Conservation (phyloP, 2,888 invertebrate species). For the Poecilus cupreus region DNA sequence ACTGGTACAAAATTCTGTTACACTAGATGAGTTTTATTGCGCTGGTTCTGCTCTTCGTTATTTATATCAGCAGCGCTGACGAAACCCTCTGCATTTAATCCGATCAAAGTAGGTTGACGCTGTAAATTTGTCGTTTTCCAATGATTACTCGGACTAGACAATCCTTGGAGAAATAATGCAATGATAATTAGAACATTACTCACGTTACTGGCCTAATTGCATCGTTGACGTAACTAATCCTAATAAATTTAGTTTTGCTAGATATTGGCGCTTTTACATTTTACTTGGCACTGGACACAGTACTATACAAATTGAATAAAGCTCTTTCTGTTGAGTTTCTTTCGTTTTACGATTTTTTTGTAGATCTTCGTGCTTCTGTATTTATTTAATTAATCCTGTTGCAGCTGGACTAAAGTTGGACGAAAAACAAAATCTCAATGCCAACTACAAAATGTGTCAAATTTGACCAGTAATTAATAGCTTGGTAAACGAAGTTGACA, state of each 20-base stretch:
- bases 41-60: not conserved
- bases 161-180: constrained; percentile 44
- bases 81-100: constrained; percentile 32
- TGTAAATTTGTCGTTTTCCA: constrained; percentile 45
- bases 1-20: not conserved
- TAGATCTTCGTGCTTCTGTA: too few relatives aligned
- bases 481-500: too few relatives aligned
- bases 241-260: constrained; percentile 15
- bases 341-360: too few relatives aligned
- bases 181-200: constrained; percentile 53
- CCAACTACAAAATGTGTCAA: too few relatives aligned
- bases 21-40: not conserved
- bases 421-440: too few relatives aligned
- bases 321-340: too few relatives aligned
- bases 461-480: too few relatives aligned
- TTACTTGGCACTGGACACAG: not conserved
- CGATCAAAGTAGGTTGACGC: constrained; percentile 42
- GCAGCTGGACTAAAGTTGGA: too few relatives aligned
- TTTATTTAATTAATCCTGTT: too few relatives aligned
- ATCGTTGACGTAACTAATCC: not conserved
- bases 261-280: not conserved
- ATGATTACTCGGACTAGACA: constrained; percentile 6
- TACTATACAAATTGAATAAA: too few relatives aligned
- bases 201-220: constrained; percentile 32
- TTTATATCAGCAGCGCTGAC: constrained; percentile 30